Evolutionary conservation across 1,140 invertebrate species (phyloP).

Genomic region (Patella vulgata): DNA sequence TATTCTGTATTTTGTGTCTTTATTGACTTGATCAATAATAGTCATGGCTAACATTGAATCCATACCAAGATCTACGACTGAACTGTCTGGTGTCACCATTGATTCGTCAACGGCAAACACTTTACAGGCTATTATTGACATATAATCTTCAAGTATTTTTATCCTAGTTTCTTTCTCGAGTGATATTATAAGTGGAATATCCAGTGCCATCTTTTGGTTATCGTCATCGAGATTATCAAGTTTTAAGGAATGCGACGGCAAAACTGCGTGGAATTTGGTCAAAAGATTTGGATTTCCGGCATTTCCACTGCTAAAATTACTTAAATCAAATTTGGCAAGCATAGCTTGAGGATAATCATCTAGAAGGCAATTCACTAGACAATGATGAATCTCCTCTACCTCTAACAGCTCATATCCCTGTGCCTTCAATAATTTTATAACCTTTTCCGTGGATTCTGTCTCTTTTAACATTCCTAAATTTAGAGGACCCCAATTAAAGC

Average conservation of each 20-base stretch:
- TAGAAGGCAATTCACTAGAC: conserved; percentile 24
- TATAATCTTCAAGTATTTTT: conserved; percentile 14
- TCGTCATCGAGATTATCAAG: conserved; percentile 13
- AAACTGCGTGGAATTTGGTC: conserved; percentile 18
- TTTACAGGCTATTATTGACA: conserved; percentile 18
- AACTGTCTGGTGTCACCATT: too few relatives aligned
- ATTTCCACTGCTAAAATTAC: conserved; percentile 16
- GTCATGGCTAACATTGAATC: conserved; percentile 37
- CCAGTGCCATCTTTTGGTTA: conserved; percentile 12
- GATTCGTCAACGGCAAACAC: conserved; percentile 5
- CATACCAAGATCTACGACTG: too few relatives aligned
- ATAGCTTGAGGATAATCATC: conserved; percentile 24
- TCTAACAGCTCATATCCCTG: conserved; percentile 27
- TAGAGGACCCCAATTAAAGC: conserved; percentile 47
- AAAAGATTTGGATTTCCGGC: conserved; percentile 11
- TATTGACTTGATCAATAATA: too few relatives aligned
- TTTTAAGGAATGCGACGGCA: conserved; percentile 5
- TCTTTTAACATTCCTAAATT: conserved; percentile 31
- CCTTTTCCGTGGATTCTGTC: conserved; percentile 5
- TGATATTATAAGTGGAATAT: conserved; percentile 6
- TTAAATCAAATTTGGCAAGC: conserved; percentile 29
- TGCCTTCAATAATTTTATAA: conserved; percentile 14
- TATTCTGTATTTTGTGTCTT: conserved; percentile 26
- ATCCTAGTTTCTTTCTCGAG: conserved; percentile 16
- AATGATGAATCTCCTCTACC: conserved; percentile 22